Conservation (phyloP, 2,888 invertebrate species). For the Melieria omissa region DNA sequence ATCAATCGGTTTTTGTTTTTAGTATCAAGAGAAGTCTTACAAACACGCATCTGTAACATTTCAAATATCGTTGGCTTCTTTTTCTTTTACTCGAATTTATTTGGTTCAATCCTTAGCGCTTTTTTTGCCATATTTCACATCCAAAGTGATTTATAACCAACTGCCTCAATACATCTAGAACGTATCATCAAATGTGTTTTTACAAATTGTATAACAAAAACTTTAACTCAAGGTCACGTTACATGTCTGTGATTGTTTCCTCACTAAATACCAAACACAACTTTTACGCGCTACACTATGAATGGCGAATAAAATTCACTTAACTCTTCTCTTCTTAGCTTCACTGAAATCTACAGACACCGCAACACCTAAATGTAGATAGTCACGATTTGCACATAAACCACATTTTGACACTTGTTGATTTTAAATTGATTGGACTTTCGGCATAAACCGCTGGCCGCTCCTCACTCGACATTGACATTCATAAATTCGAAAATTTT, state of each 20-base stretch:
- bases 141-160: too few relatives aligned
- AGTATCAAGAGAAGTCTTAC: too few relatives aligned
- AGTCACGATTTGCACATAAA: constrained; percentile 7
- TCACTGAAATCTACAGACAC: too few relatives aligned
- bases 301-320: too few relatives aligned
- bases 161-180: too few relatives aligned
- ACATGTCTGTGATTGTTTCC: constrained; percentile 6
- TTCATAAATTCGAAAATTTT: background rate
- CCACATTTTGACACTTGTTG: constrained; percentile 21
- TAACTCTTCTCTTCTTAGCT: too few relatives aligned
- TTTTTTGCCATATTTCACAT: background rate
- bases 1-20: too few relatives aligned
- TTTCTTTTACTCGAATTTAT: background rate
- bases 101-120: constrained; percentile 7
- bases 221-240: background rate
- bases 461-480: background rate
- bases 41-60: too few relatives aligned
- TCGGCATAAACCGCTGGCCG: background rate
- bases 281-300: too few relatives aligned
- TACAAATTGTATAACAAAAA: too few relatives aligned
- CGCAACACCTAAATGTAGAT: background rate
- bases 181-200: too few relatives aligned
- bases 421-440: constrained; percentile 2
- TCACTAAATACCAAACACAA: constrained; percentile 2
- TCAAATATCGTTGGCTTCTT: too few relatives aligned